These are phyloP conservation scores for Cranoglanis bouderius DNA, from an alignment of 2,113 vertebrate genomes.

Conservation along the genomic window DNA sequence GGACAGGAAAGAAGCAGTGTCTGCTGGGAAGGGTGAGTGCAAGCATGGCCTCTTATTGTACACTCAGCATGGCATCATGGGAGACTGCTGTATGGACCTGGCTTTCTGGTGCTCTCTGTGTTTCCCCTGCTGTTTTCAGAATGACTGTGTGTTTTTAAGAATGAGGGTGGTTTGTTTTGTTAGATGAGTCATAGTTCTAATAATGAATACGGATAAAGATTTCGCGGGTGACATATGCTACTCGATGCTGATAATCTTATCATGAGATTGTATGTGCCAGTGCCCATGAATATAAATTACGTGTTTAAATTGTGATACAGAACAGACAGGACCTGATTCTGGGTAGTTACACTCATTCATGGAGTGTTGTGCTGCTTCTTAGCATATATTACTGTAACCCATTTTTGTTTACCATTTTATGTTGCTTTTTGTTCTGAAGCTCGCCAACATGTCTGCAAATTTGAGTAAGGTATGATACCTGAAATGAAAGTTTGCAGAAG, in stretches of 20 bases:
- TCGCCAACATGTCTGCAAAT: not conserved
- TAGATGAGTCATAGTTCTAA: not conserved
- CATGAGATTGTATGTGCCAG: not conserved
- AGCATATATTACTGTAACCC: not conserved
- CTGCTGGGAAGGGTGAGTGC: conserved; percentile 13
- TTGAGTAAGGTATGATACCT: not conserved
- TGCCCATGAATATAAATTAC: not conserved
- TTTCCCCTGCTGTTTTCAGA: not conserved
- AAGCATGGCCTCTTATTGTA: not conserved
- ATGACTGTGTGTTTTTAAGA: not conserved
- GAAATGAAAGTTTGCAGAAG: not conserved
- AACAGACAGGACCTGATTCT: not conserved
- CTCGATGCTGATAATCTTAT: not conserved
- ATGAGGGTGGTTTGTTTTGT: not conserved
- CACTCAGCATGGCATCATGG: conserved; percentile 10
- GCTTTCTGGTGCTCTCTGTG: not conserved
- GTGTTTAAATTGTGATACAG: not conserved
- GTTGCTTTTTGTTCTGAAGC: not conserved
- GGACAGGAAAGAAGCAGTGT: not conserved
- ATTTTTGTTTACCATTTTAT: not conserved
- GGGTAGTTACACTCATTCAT: not conserved
- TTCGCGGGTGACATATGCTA: not conserved
- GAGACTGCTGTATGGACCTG: not conserved
- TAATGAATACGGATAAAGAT: not conserved
- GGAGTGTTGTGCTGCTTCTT: not conserved